Evolutionary conservation across 2,888 invertebrate genomes (phyloP).

Genomic region (Philopedon plagiatum): DNA sequence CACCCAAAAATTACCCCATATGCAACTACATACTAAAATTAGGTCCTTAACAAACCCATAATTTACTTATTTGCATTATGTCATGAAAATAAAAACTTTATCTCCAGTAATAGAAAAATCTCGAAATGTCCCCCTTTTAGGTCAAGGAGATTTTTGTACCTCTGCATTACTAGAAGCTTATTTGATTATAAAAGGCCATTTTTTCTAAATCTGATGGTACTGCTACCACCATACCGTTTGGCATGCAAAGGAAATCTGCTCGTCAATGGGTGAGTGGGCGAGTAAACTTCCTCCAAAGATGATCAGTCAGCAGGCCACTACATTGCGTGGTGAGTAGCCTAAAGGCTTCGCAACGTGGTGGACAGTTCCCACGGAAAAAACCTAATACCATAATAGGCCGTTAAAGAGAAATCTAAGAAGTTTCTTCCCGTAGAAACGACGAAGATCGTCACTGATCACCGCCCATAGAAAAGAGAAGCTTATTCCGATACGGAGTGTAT

Average conservation of each 20-base stretch:
- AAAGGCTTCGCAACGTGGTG: neutral
- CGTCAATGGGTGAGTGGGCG: constrained; percentile 43
- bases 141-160: too few relatives aligned
- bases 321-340: constrained; percentile 7
- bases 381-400: constrained; percentile 39
- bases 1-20: too few relatives aligned
- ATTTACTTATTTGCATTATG: too few relatives aligned
- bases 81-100: too few relatives aligned
- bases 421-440: constrained; percentile 16
- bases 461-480: constrained; percentile 49
- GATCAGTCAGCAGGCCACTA: constrained; percentile 4
- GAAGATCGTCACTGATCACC: constrained; percentile 17
- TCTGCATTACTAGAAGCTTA: neutral
- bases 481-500: constrained; percentile 68
- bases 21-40: too few relatives aligned
- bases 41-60: too few relatives aligned
- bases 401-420: constrained; percentile 9
- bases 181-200: neutral
- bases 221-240: constrained; percentile 8
- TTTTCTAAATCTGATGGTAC: neutral
- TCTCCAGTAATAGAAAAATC: too few relatives aligned
- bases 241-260: constrained; percentile 21
- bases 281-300: constrained; percentile 26
- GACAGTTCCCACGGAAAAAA: constrained; percentile 8
- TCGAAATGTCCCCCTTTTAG: too few relatives aligned